A percentile compares a stretch with the other conserved stretches of the same genome.
phyloP scores from a whole-genome alignment of 2,888 invertebrate species.

The Seira musarum region DNA sequence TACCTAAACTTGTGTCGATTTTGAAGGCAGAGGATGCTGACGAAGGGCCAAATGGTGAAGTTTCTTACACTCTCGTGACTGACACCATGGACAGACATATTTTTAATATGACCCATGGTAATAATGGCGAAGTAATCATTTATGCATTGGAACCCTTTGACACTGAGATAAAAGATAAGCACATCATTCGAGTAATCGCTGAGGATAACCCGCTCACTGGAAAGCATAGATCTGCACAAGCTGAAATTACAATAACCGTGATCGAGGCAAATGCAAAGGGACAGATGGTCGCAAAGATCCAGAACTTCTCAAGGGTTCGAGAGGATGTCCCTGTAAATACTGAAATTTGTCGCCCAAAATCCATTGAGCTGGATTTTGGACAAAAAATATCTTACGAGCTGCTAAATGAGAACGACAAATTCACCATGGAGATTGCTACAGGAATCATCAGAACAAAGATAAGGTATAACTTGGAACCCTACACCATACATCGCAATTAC shows the following conservation, averaged over 20 bases:
- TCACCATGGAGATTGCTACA: neutral
- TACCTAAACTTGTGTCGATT: neutral
- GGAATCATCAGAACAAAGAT: neutral
- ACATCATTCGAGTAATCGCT: neutral
- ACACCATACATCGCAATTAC: neutral
- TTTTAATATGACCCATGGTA: neutral
- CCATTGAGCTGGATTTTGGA: neutral
- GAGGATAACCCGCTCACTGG: neutral
- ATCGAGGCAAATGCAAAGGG: neutral
- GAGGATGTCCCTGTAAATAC: neutral
- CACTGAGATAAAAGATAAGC: neutral
- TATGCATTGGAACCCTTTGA: neutral
- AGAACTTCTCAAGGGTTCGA: neutral
- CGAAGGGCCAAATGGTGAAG: slow-evolving; percentile 31
- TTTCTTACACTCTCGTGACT: neutral
- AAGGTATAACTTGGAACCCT: neutral
- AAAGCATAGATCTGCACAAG: neutral
- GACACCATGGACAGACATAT: neutral
- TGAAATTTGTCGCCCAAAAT: neutral
- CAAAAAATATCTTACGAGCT: neutral
- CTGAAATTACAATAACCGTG: slow-evolving; percentile 12
- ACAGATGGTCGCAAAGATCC: neutral
- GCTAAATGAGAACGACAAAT: neutral
- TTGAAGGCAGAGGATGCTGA: slow-evolving; percentile 6
- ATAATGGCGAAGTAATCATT: neutral